These are phyloP conservation scores for Ferrisia virgata DNA, from an alignment of 2,888 invertebrate species.

Conservation along the genomic window DNA sequence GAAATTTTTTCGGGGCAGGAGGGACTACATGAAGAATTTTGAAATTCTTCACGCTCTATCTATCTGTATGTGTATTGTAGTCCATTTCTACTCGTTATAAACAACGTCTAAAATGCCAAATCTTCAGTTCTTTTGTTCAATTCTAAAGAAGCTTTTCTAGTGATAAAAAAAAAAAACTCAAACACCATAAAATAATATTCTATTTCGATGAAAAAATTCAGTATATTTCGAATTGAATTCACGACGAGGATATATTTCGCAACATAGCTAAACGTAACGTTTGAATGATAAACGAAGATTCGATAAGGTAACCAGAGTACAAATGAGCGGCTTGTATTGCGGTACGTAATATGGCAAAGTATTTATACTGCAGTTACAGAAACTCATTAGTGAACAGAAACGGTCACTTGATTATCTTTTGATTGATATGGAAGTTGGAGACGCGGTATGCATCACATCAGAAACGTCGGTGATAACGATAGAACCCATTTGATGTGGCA, in stretches of 20 bases:
- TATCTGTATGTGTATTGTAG: too few species aligned
- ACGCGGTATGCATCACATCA: background rate
- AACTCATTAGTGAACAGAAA: background rate
- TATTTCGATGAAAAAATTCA: too few species aligned
- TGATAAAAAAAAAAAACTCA: too few species aligned
- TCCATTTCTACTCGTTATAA: too few species aligned
- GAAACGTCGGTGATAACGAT: background rate
- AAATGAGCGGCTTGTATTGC: background rate
- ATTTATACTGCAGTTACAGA: background rate
- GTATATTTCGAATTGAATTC: too few species aligned
- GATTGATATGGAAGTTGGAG: background rate
- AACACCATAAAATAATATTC: too few species aligned
- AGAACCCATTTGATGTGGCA: constrained; percentile 2
- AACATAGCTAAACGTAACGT: background rate
- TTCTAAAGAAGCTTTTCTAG: too few species aligned
- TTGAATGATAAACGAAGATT: background rate
- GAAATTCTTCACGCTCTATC: too few species aligned
- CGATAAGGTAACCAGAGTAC: background rate
- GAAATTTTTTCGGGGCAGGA: too few species aligned
- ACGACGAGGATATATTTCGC: background rate
- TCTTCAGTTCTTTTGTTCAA: too few species aligned
- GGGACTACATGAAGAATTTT: too few species aligned
- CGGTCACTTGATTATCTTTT: constrained; percentile 2
- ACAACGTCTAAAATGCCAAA: too few species aligned
- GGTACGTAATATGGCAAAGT: background rate